Base-by-base conservation (phyloP, 2,113 vertebrate genomes). In the Otis tarda region DNA sequence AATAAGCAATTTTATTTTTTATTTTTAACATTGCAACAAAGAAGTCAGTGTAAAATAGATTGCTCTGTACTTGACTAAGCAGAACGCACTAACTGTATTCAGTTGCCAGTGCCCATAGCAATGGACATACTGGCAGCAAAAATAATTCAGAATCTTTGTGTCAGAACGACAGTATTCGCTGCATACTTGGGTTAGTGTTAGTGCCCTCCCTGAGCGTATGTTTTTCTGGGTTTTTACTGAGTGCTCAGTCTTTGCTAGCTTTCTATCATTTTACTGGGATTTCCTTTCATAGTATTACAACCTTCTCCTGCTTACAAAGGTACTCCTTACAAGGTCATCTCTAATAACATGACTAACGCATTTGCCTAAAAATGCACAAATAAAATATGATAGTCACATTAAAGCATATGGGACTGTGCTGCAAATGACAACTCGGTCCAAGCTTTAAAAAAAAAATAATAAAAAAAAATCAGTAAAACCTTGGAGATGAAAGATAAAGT, bases 231-330 rank as follows among this genome's bases (percentile, higher is more conserved):
- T 77, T 97, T 89, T 78, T 90, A 70, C 64, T 78, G 93, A 96
- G 91, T 68, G 56, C 39, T 90, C 47, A 39, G 45, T 61, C 89
- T 96, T 93, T 92, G 92, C 93, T 94, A 95, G 60, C 30, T 86
- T 84, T 81, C 60, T 70, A 88, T 87, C 8, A 83, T 95, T 95
- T 94, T 96, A 95, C 94, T 97, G 91, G 74, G 23, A 88, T 96
- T 95, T 93, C 57, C 47, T 93, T 90, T 91, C 63, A 77, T 61
- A 89, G 64, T 71, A 64, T 8, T 63, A 10, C 82, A 71, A 83
- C 74, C 76, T 53, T 94, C 67, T 79, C 67, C 47, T 88, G 4
- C 68, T 93, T 81, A 85, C 17, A 85, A 39, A 31, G 14, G 92
- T 94, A 91, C 65, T 73, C 68, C 68, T 87, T 93, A 67, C 80